Conservation (phyloP, 2,888 invertebrate genomes). For the Orthonevra nobilis region DNA sequence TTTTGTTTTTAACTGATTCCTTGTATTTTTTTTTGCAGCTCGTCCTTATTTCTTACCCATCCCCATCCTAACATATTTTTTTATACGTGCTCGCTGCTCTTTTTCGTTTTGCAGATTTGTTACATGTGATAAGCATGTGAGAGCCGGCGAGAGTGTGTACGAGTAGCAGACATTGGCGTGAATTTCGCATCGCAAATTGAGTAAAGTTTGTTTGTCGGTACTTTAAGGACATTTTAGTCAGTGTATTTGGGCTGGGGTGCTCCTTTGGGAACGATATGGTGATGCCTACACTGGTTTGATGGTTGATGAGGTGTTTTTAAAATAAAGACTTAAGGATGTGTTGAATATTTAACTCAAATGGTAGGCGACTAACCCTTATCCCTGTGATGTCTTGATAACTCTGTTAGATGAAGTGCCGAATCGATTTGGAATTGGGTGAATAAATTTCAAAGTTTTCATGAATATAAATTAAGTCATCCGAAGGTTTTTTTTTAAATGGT, state of each 20-base stretch:
- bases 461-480: no score
- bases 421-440: no score
- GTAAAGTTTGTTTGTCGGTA: not conserved
- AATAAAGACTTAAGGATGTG: not conserved
- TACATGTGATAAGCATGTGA: conserved; percentile 15
- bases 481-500: no score
- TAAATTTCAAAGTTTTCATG: no score
- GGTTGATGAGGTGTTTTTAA: not conserved
- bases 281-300: not conserved
- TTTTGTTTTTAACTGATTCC: conserved; percentile 1
- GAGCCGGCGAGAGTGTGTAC: not conserved
- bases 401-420: no score
- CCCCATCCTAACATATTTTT: conserved; percentile 3
- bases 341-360: not conserved
- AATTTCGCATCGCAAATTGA: not conserved
- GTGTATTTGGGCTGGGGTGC: not conserved
- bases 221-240: not conserved
- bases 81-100: no score
- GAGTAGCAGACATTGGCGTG: not conserved
- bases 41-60: conserved; percentile 9
- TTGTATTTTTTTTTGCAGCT: conserved; percentile 12
- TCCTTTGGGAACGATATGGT: not conserved
- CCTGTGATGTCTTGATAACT: no score
- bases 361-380: no score
- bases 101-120: conserved; percentile 7